These are phyloP conservation scores for Achatina immaculata DNA, from an alignment of 1,140 invertebrate species.

Conservation along the genomic window DNA sequence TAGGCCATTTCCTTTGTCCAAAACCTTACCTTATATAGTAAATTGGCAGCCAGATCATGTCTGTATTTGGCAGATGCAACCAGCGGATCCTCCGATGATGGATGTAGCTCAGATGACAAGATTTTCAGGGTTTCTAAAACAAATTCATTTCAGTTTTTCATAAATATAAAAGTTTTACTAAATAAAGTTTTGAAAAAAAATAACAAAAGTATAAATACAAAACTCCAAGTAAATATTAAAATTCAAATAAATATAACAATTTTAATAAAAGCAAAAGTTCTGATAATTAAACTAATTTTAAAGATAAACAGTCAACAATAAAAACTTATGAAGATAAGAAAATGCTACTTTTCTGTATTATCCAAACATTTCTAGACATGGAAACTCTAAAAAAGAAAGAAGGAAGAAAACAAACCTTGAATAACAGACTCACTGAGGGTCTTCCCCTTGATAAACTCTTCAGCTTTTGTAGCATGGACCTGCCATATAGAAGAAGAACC, in stretches of 20 bases:
- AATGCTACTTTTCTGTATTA: background rate
- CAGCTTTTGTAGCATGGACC: conserved; percentile 80
- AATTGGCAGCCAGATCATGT: conserved; percentile 52
- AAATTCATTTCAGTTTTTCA: background rate
- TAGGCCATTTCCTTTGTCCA: background rate
- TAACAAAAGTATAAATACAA: background rate
- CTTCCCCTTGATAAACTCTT: conserved; percentile 77
- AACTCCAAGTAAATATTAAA: background rate
- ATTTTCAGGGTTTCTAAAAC: conserved; percentile 67
- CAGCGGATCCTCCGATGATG: conserved; percentile 73
- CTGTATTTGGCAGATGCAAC: conserved; percentile 79
- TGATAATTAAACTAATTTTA: conserved; percentile 42
- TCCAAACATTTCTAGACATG: background rate
- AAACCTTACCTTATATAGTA: conserved; percentile 77
- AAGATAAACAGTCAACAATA: background rate
- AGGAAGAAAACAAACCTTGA: background rate
- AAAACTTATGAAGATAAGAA: background rate
- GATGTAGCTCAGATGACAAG: conserved; percentile 77
- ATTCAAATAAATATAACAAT: background rate
- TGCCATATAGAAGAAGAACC: conserved; percentile 47
- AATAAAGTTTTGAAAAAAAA: background rate
- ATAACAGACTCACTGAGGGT: background rate
- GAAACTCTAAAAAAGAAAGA: background rate
- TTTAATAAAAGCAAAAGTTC: background rate
- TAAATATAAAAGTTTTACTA: background rate